Conservation (phyloP, 23 tunicate genomes). For the Oikopleura dioica region DNA sequence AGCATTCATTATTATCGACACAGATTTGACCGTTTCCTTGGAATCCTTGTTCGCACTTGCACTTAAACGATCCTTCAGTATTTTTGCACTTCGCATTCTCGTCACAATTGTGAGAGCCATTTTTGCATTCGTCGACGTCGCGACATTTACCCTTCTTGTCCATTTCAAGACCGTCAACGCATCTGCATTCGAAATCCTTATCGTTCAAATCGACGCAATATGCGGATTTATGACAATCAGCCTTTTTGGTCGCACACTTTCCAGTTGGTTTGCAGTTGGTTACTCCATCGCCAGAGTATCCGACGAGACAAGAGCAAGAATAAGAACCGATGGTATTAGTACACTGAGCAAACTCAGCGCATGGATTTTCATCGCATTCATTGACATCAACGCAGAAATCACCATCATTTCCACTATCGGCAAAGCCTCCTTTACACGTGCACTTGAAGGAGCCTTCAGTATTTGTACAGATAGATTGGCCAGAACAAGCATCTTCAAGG, state of each 20-base stretch:
- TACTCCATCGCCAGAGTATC: conserved; percentile 17
- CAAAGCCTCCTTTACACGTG: conserved; percentile 12
- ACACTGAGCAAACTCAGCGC: conserved; percentile 15
- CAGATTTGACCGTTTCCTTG: background rate
- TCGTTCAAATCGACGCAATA: background rate
- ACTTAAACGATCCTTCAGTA: background rate
- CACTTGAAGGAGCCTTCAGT: conserved; percentile 19
- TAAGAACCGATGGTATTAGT: conserved; percentile 12
- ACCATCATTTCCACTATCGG: background rate
- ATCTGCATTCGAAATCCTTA: background rate
- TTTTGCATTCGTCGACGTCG: background rate
- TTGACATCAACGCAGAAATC: conserved; percentile 11
- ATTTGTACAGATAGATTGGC: conserved; percentile 16
- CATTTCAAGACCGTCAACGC: conserved; percentile 5
- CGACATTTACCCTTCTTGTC: background rate
- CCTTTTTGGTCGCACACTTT: background rate
- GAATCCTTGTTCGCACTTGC: conserved; percentile 10
- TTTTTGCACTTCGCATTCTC: background rate
- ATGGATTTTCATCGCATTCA: conserved; percentile 11
- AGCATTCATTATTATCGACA: conserved; percentile 14
- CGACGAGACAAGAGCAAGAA: conserved; percentile 12
- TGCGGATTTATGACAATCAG: background rate
- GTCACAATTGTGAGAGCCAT: background rate
- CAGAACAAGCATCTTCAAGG: conserved; percentile 14
- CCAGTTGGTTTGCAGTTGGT: background rate